phyloP scores from a whole-genome alignment of 2,113 vertebrate species.

The Microcebus ravelobensis region DNA sequence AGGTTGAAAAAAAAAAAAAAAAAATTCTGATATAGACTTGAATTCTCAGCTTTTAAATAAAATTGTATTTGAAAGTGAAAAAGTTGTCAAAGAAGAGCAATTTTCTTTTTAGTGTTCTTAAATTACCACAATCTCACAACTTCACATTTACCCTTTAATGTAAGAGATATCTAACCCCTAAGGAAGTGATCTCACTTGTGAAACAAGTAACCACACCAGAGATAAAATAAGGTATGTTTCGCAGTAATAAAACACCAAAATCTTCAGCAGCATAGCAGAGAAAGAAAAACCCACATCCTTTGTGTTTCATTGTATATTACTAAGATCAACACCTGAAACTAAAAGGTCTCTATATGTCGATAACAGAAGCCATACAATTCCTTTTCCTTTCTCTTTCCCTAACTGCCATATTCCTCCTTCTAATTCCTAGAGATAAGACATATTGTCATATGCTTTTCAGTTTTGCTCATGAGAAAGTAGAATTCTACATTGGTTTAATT shows the following conservation, averaged over 20 bases:
- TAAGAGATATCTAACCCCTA: not conserved
- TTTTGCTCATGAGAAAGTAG: not conserved
- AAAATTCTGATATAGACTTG: not conserved
- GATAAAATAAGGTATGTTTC: conserved; percentile 4
- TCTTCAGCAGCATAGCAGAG: not conserved
- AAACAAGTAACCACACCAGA: conserved; percentile 8
- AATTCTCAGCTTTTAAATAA: conserved; percentile 2
- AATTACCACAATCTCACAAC: not conserved
- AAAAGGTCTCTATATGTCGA: not conserved
- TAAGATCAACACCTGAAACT: not conserved
- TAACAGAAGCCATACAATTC: not conserved
- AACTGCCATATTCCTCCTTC: not conserved
- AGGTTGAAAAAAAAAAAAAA: not conserved
- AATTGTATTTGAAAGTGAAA: not conserved
- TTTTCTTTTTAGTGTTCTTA: not conserved
- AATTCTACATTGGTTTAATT: not conserved
- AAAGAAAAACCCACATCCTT: conserved; percentile 42
- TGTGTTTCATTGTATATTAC: not conserved
- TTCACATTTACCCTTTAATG: not conserved
- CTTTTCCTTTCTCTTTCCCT: not conserved
- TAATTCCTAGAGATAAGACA: conserved; percentile 28
- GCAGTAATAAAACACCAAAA: conserved; percentile 34
- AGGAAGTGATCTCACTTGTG: conserved; percentile 34
- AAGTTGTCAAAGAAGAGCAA: not conserved
- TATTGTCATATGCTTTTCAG: not conserved